These are phyloP conservation scores for Scopus umbretta DNA, from an alignment of 2,113 vertebrate genomes.

Conservation along the genomic window DNA sequence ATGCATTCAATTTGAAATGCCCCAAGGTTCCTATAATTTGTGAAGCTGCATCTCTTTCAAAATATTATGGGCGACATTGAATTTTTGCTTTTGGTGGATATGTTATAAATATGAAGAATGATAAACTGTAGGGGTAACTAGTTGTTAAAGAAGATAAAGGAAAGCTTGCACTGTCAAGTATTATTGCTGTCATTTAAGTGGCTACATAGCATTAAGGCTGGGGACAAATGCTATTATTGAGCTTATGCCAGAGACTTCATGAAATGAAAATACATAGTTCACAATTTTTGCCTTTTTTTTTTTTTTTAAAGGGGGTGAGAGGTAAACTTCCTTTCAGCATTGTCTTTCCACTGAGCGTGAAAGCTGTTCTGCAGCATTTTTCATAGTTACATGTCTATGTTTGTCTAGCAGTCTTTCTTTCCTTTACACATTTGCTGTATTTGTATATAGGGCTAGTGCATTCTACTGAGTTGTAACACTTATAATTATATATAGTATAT, in stretches of 20 bases:
- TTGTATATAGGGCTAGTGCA: background rate
- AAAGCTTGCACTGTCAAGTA: background rate
- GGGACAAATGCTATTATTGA: background rate
- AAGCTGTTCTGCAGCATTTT: background rate
- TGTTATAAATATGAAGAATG: background rate
- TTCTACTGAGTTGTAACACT: background rate
- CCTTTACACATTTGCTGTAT: background rate
- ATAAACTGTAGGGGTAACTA: background rate
- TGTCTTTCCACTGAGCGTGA: background rate
- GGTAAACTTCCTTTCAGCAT: background rate
- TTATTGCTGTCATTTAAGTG: background rate
- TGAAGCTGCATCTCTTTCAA: constrained; percentile 19
- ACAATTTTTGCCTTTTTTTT: background rate
- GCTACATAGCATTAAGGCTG: background rate
- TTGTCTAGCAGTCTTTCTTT: background rate
- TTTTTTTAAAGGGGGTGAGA: background rate
- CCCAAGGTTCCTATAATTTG: constrained; percentile 38
- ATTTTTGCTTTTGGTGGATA: constrained; percentile 12
- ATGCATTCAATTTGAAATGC: constrained; percentile 54
- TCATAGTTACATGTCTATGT: background rate
- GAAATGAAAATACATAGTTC: background rate
- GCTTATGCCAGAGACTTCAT: background rate
- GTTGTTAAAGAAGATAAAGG: background rate
- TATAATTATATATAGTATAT: background rate
- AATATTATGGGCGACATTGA: background rate